Conservation (phyloP, 2,797 vertebrate genomes). For the Typhlichthys subterraneus region DNA sequence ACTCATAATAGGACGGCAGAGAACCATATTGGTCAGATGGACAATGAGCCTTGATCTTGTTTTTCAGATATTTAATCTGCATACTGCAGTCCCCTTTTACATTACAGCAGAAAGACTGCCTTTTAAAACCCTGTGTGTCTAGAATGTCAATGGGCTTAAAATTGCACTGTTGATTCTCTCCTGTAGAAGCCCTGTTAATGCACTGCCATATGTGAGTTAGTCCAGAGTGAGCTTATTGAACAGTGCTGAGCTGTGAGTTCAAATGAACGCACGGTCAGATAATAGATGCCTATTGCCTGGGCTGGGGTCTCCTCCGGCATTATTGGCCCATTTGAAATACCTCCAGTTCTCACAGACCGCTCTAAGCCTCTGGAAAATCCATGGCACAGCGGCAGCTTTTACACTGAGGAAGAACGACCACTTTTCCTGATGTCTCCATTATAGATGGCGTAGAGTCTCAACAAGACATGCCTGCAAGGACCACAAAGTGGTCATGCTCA, state of each 20-base stretch:
- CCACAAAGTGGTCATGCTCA: conserved; percentile 2
- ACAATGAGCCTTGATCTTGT: background rate
- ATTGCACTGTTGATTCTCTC: background rate
- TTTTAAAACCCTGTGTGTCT: conserved; percentile 5
- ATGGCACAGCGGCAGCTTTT: conserved; percentile 25
- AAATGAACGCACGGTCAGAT: conserved; percentile 2
- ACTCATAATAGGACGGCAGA: background rate
- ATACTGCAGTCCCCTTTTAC: background rate
- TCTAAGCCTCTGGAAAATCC: conserved; percentile 38
- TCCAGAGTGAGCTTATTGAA: background rate
- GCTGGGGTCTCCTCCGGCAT: conserved; percentile 19
- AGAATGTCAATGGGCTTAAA: conserved; percentile 6
- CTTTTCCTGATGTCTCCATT: background rate
- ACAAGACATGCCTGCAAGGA: conserved; percentile 3
- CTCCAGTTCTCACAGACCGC: conserved; percentile 23
- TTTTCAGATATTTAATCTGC: background rate
- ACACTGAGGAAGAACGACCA: conserved; percentile 20
- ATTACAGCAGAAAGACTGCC: background rate
- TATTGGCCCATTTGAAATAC: conserved; percentile 40
- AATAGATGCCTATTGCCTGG: conserved; percentile 2
- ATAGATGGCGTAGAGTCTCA: background rate
- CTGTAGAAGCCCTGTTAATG: conserved; percentile 2
- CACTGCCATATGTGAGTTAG: conserved; percentile 7
- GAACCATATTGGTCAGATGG: conserved; percentile 3
- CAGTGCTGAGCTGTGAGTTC: background rate